Percentiles rank a stretch among this genome's conserved stretches.
These are phyloP conservation scores for Gari tellinella DNA, from an alignment of 2,888 invertebrate genomes.

Conservation along the genomic window DNA sequence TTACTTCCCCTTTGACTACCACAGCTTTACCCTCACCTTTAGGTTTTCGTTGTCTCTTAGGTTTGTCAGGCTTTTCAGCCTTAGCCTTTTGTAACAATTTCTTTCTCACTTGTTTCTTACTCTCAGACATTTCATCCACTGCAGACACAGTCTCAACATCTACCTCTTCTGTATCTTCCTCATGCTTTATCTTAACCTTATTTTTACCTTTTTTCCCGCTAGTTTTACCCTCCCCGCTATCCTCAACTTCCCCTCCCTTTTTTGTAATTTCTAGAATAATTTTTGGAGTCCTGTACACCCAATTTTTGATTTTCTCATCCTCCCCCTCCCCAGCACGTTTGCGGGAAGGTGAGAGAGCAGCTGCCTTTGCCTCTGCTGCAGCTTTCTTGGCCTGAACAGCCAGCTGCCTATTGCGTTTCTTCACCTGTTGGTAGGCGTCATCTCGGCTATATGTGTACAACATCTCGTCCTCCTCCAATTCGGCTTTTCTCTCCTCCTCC, in stretches of 20 bases:
- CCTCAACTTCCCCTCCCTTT: conserved; percentile 27
- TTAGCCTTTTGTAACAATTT: conserved; percentile 30
- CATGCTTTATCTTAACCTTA: conserved; percentile 23
- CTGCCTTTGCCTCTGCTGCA: conserved; percentile 41
- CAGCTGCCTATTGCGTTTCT: conserved; percentile 73
- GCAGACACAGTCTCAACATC: conserved; percentile 53
- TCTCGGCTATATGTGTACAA: conserved; percentile 91
- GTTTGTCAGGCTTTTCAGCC: conserved; percentile 4
- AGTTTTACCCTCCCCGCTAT: conserved; percentile 26
- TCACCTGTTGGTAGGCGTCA: conserved; percentile 94
- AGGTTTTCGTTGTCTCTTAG: conserved; percentile 41
- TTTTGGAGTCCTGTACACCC: conserved; percentile 56
- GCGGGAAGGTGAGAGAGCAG: conserved; percentile 34
- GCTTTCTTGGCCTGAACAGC: conserved; percentile 44
- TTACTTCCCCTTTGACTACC: conserved; percentile 1
- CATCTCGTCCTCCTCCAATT: conserved; percentile 86
- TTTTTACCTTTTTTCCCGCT: conserved; percentile 28
- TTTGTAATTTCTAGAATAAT: conserved; percentile 42
- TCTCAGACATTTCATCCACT: conserved; percentile 31
- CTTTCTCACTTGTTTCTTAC: conserved; percentile 30
- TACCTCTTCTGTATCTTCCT: conserved; percentile 51
- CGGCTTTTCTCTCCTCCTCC: conserved; percentile 85
- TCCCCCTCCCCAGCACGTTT: conserved; percentile 26
- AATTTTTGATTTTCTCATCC: conserved; percentile 25
- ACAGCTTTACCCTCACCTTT: background rate